Base-by-base conservation (phyloP, 2,113 vertebrate genomes). In the Lepisosteus osseus region DNA sequence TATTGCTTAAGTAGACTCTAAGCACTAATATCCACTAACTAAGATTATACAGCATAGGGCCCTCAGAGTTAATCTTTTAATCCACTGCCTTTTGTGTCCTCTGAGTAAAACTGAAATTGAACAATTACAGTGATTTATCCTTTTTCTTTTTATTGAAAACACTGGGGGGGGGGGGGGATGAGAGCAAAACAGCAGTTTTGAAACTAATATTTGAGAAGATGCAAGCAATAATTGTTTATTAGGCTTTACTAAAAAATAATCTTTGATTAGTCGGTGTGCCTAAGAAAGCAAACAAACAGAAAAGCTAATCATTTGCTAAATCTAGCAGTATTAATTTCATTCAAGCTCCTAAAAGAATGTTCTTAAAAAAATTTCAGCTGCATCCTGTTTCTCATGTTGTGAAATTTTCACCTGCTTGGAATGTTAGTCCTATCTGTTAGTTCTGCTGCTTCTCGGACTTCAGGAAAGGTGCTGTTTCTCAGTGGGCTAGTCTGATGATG, bases 1-100 rank as follows among this genome's bases (percentile, higher is more conserved):
- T 87, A 86, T 80, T 86, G 79, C 84, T 84, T 86, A 81, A 87
- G 84, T 75, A 82, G 83, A 83, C 76, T 79, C 66, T 69, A 81
- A 77, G 79, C 75, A 86, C 80, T 85, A 83, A 85, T 83, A 87
- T 81, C 84, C 78, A 74, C 82, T 83, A 78, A 81, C 75, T 77
- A 82, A 84, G 86, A 85, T 88, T 86, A 88, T 79, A 82, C 79
- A 81, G 78, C 55, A 54, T 11, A 83, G 80, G 80, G 78, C 78
- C 77, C 70, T 69, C 73, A 81, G 80, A 69, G 68, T 83, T 82
- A 82, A 86, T 74, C 79, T 83, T 75, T 78, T 88, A 85, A 87
- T 87, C 81, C 86, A 79, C 11, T 41, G 61, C 17, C 63, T 76
- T 81, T 72, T 78, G 65, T 78, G 78, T 61, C 73, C 75, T 75